Percentiles rank a stretch among this genome's conserved stretches.
Evolutionary conservation across 2,797 vertebrate species (phyloP).

Genomic region (Lindbergichthys nudifrons): DNA sequence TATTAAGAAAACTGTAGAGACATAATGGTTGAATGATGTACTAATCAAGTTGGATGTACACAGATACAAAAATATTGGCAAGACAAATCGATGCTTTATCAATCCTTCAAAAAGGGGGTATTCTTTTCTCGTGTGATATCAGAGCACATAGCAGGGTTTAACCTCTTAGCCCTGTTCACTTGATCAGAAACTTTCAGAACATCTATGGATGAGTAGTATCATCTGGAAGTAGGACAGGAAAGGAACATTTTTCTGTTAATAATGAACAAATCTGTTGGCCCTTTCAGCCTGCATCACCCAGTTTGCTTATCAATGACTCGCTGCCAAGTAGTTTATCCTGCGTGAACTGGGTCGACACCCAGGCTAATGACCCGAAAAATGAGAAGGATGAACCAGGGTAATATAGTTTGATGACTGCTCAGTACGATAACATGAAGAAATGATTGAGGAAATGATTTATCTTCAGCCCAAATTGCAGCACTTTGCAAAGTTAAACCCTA

Average conservation of each 20-base stretch:
- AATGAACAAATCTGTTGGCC: conserved; percentile 7
- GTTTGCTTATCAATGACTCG: too few relatives aligned
- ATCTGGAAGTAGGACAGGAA: conserved; percentile 1
- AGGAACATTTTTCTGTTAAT: conserved; percentile 7
- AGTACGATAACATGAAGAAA: too few relatives aligned
- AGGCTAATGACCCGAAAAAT: not conserved
- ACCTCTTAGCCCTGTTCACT: conserved; percentile 28
- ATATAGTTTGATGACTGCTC: too few relatives aligned
- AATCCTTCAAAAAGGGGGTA: conserved; percentile 29
- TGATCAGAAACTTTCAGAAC: not conserved
- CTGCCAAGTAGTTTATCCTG: too few relatives aligned
- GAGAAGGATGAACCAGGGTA: not conserved
- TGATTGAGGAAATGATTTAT: too few relatives aligned
- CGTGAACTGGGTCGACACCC: conserved; percentile 45
- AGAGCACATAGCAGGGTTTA: conserved; percentile 34
- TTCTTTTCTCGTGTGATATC: conserved; percentile 30
- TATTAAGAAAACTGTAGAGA: not conserved
- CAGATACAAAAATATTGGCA: not conserved
- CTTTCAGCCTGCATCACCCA: conserved; percentile 10
- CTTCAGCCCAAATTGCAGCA: too few relatives aligned
- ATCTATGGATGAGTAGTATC: not conserved
- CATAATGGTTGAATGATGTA: not conserved
- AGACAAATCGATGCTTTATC: conserved; percentile 11
- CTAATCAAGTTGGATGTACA: not conserved
- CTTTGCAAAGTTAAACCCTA: too few relatives aligned